These are phyloP conservation scores for Engystomops pustulosus DNA, from an alignment of 2,113 vertebrate species.

Conservation along the genomic window DNA sequence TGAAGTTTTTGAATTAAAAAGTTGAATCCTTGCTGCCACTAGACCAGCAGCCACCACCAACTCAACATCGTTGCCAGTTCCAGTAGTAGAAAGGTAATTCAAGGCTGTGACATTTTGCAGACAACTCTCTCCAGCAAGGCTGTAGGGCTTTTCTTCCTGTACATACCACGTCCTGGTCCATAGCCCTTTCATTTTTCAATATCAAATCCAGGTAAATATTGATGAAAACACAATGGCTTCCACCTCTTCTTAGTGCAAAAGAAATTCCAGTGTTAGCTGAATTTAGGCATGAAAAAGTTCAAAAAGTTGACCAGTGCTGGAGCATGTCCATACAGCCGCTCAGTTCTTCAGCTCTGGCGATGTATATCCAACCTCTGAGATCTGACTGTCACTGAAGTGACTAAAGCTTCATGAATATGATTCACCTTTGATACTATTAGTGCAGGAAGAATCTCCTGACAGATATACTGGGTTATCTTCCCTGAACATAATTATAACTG, in stretches of 20 bases:
- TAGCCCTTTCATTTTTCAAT: neutral
- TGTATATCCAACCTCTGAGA: neutral
- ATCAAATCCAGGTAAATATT: neutral
- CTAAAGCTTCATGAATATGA: slow-evolving; percentile 28
- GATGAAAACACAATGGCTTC: neutral
- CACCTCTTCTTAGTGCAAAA: neutral
- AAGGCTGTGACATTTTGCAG: rapidly evolving
- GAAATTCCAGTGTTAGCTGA: neutral
- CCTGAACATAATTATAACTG: neutral
- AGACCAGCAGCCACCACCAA: slow-evolving; percentile 59
- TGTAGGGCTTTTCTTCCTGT: neutral
- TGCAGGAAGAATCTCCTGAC: neutral
- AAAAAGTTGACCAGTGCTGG: neutral
- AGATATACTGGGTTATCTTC: slow-evolving; percentile 21
- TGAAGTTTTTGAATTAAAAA: slow-evolving; percentile 40
- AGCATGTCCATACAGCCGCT: neutral
- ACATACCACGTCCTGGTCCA: neutral
- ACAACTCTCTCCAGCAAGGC: neutral
- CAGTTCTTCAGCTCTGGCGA: neutral
- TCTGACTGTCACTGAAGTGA: neutral
- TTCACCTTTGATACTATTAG: slow-evolving; percentile 41
- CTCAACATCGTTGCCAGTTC: neutral
- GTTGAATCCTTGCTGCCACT: slow-evolving; percentile 62
- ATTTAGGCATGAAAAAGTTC: neutral
- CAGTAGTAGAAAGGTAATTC: neutral